These are phyloP conservation scores for Psix sp. DNA, from an alignment of 1,140 invertebrate species.

Conservation along the genomic window DNA sequence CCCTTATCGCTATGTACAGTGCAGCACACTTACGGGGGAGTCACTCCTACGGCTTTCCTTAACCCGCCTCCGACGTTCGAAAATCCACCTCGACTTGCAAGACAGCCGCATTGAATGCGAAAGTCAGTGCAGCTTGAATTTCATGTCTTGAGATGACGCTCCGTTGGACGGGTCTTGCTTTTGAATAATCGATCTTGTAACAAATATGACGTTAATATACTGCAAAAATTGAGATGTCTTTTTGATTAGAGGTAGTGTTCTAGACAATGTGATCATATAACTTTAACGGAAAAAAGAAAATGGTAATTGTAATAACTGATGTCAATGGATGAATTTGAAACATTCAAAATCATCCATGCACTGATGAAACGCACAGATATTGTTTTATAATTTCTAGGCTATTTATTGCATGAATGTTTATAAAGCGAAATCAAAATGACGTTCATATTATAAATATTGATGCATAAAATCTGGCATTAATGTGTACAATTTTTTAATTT, in stretches of 20 bases:
- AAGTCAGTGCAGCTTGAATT: slow-evolving; percentile 49
- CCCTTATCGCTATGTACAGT: slow-evolving; percentile 62
- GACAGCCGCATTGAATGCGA: slow-evolving; percentile 41
- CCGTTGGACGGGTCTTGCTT: slow-evolving; percentile 44
- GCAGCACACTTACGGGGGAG: slow-evolving; percentile 65
- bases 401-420: too few relatives aligned
- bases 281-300: neutral
- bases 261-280: neutral
- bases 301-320: too few relatives aligned
- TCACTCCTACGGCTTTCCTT: slow-evolving; percentile 73
- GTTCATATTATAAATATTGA: too few relatives aligned
- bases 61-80: slow-evolving; percentile 66
- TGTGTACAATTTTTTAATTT: too few relatives aligned
- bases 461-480: too few relatives aligned
- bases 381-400: too few relatives aligned
- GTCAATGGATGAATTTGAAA: too few relatives aligned
- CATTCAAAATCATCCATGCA: too few relatives aligned
- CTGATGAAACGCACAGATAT: too few relatives aligned
- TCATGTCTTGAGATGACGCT: slow-evolving; percentile 46
- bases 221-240: slow-evolving; percentile 23
- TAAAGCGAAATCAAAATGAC: too few relatives aligned
- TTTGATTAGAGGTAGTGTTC: slow-evolving; percentile 6
- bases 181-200: slow-evolving; percentile 49
- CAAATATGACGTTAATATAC: slow-evolving; percentile 31
- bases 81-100: slow-evolving; percentile 53